Evolutionary conservation across 2,797 vertebrate genomes (phyloP), one percentile per base, ranked within the genome.

Genomic region (Graptemys geographica): DNA sequence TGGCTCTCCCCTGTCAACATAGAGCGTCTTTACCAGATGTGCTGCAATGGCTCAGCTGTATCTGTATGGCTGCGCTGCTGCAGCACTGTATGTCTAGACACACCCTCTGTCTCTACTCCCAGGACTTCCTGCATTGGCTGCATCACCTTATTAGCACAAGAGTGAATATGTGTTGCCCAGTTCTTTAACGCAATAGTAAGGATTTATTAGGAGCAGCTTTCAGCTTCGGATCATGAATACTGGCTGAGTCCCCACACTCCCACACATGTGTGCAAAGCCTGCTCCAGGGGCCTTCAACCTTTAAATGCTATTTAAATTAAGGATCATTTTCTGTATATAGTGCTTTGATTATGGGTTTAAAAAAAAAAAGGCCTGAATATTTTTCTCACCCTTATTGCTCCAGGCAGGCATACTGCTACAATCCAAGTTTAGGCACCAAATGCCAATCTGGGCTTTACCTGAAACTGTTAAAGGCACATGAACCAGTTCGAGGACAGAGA

Each of bases 151-250:
- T n/a, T 69, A 37, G 65, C 18, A 21, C 78, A 65, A 89, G 78
- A 92, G 88, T 92, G 83, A 92, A 88, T 85, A 89, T 89, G 79
- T 83, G 78, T 81, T 76, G 86, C 47, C 55, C 87, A 62, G 86
- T 89, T 89, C 86, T 87, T 92, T 85, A 89, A 85, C 47, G 21
- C 82, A 89, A 87, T 79, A 78, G 47, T 85, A 65, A 85, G 84
- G 86, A 85, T 92, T 92, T 85, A 85, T 81, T 89, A 92, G 65
- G 86, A 89, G 87, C 55, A 84, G 84, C 85, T 88, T 78, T 84
- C 53, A n/a, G 28, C 74, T 88, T 84, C 23, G 28, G 74, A 88
- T 84, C 18, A 79, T 21, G 18, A 80, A 74, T 76, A 65, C 62
- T 88, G 51, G 62, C 88, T 92, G 59, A 92, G 56, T 33, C 81